phyloP scores from a whole-genome alignment of 1,140 invertebrate species.

The Heliconius congener region DNA sequence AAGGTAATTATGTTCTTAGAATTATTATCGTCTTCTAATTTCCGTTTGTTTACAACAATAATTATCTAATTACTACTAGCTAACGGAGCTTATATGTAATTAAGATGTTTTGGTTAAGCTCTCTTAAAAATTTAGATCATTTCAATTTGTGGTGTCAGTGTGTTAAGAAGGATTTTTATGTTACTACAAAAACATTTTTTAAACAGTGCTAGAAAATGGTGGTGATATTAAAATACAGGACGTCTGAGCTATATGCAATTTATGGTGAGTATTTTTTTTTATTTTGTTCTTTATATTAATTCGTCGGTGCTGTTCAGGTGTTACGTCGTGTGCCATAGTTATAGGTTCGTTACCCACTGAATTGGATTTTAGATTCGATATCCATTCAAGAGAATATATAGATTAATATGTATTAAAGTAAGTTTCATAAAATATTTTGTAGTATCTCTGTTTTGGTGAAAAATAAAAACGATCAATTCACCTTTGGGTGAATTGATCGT shows the following conservation, averaged over 20 bases:
- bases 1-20: background rate
- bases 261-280: background rate
- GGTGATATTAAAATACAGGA: background rate
- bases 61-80: background rate
- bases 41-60: background rate
- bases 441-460: no score
- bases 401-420: no score
- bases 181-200: background rate
- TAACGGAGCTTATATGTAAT: background rate
- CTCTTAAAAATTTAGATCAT: background rate
- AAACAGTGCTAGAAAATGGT: background rate
- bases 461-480: no score
- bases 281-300: background rate
- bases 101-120: background rate
- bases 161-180: background rate
- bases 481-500: no score
- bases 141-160: background rate
- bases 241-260: background rate
- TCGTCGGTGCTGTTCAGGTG: background rate
- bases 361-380: no score
- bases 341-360: no score
- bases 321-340: no score
- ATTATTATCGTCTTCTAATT: background rate
- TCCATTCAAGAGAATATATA: no score
- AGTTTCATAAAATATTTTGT: no score